phyloP scores from a whole-genome alignment of 1,140 invertebrate species.

The Caenorhabditis brenneri region DNA sequence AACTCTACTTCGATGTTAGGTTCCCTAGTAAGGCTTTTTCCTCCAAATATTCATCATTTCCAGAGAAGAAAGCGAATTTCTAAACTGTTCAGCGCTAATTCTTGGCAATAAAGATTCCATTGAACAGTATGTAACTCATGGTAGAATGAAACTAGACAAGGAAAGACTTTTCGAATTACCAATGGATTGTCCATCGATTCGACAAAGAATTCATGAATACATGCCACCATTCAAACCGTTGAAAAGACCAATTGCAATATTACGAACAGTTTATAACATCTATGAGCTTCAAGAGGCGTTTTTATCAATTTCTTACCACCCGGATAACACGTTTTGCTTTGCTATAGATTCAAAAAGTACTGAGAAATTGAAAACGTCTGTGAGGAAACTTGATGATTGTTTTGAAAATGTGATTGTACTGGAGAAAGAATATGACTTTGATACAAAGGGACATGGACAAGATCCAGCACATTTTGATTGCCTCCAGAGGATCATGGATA shows the following conservation, averaged over 20 bases:
- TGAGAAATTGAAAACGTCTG: background rate
- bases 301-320: conserved; percentile 6
- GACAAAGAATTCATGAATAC: conserved; percentile 15
- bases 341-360: conserved; percentile 22
- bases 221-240: background rate
- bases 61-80: conserved; percentile 17
- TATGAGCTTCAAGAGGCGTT: conserved; percentile 41
- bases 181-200: conserved; percentile 37
- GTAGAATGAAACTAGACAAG: conserved; percentile 21
- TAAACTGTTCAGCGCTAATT: conserved; percentile 16
- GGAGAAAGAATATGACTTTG: conserved; percentile 28
- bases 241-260: conserved; percentile 23
- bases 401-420: conserved; percentile 31
- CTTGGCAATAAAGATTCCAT: conserved; percentile 6
- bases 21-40: no score
- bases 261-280: conserved; percentile 9
- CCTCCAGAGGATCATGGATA: background rate
- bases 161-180: background rate
- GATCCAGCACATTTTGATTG: conserved; percentile 41
- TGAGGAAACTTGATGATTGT: background rate
- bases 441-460: conserved; percentile 31
- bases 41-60: no score
- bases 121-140: background rate
- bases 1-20: no score
- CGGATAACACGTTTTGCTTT: conserved; percentile 28